Evolutionary conservation across 64 coral and sea anemone species (phyloP), one percentile per base, ranked within the genome.

Genomic region (Stichodactyla mertensii): DNA sequence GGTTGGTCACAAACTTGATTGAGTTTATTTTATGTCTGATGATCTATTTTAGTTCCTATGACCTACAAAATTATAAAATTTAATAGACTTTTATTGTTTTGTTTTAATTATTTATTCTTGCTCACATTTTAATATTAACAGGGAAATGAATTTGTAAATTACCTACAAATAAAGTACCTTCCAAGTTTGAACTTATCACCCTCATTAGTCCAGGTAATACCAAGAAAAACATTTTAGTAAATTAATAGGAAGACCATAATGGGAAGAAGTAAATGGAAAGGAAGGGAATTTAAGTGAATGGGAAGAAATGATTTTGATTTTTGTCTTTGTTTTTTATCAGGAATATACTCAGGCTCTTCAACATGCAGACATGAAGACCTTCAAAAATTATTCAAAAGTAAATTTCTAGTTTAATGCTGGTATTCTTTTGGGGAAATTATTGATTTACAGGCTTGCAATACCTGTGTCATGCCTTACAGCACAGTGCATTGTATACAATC

Each of bases 321-420:
- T n/a, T 71, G 5, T 79, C 53, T 9, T 45, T 87, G 9, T 52
- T 88, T 12, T 85, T 45, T 6, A 16, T 9, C 28, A 98, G 95
- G 92, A 98, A n/a, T 98, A 92, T 61, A 92, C 89, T 59, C 87
- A 87, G 64, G 89, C 89, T 14, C 85, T 98, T 18, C 89, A 98
- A 82, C 89, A 94, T 56, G 95, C 87, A 10, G 92, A 98, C 58
- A 78, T 87, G 54, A 98, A 98, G 82, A 94, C 84, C 11, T 98
- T 98, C 52, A 98, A 98, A 86, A 94, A 71, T 84, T 98, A 92
- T 88, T 26, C 90, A 64, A 98, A 98, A 92, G 95, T 98, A 55
- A 74, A 54, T 10, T 60, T 16, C 26, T 55, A 20, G 54, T 10
- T 57, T 74, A 12, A 27, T 1, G 24, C 19, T n/a, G 19, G 18